A percentile compares a stretch with the other conserved stretches of the same genome.
Conservation (phyloP, 2,888 invertebrate genomes). For the Tinea semifulvella region DNA sequence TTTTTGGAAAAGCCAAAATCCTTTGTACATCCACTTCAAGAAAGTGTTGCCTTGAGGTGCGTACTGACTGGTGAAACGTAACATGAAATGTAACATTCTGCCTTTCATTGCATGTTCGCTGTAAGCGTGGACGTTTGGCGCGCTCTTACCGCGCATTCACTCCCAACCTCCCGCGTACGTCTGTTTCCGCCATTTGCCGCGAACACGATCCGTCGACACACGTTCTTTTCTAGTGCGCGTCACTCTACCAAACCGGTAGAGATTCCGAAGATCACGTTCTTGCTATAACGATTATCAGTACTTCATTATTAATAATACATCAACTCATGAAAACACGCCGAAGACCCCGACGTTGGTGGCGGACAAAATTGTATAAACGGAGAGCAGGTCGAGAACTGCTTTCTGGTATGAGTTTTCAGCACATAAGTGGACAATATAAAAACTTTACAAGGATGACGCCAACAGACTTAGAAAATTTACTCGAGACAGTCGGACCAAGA, state of each 20-base stretch:
- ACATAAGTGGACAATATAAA: too few species aligned
- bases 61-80: constrained; percentile 12
- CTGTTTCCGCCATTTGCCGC: constrained; percentile 7
- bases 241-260: constrained; percentile 10
- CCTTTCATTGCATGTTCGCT: constrained; percentile 14
- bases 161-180: constrained; percentile 6
- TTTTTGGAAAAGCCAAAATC: too few species aligned
- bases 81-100: constrained; percentile 13
- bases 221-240: constrained; percentile 10
- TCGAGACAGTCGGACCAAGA: background rate
- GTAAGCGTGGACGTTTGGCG: constrained; percentile 12
- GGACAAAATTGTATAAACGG: too few species aligned
- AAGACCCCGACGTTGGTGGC: constrained; percentile 5
- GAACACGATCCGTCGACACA: constrained; percentile 8
- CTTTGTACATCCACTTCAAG: too few species aligned
- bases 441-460: constrained; percentile 1
- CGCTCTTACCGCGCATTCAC: constrained; percentile 8
- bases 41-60: too few species aligned
- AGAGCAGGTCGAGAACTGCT: too few species aligned
- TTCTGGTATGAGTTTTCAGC: too few species aligned
- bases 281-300: constrained; percentile 10
- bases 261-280: constrained; percentile 7
- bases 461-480: background rate
- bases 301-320: constrained; percentile 9
- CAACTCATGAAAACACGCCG: constrained; percentile 6